Conservation (phyloP, 2,113 vertebrate genomes). For the Siphamia tubifer region DNA sequence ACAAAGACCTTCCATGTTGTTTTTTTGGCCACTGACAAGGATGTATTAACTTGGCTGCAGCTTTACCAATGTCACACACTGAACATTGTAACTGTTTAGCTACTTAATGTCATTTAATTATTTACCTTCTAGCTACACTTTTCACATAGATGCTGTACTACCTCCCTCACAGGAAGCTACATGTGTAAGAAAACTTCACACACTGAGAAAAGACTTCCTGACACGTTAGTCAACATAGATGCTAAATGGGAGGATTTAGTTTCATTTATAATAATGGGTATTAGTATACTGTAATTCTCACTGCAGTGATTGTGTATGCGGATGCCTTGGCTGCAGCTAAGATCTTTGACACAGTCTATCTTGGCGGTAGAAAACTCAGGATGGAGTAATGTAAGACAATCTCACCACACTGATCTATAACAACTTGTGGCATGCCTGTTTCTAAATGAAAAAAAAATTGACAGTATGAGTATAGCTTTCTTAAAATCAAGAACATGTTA, state of each 20-base stretch:
- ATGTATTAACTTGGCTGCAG: too few relatives aligned
- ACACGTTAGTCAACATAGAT: conserved; percentile 19
- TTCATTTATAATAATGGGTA: conserved; percentile 52
- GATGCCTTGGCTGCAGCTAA: conserved; percentile 11
- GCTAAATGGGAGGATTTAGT: conserved; percentile 32
- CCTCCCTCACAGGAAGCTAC: not conserved
- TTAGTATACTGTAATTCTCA: not conserved
- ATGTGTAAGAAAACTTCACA: not conserved
- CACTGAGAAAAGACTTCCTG: conserved; percentile 23
- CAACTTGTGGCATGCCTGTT: conserved; percentile 23
- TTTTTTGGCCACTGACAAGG: too few relatives aligned
- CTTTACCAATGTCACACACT: too few relatives aligned
- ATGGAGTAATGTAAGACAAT: conserved; percentile 24
- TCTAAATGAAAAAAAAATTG: conserved; percentile 27
- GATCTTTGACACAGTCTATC: conserved; percentile 27
- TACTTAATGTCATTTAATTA: too few relatives aligned
- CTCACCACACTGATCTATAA: conserved; percentile 35
- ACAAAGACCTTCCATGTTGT: too few relatives aligned
- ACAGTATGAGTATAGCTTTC: conserved; percentile 26
- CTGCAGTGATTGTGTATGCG: conserved; percentile 6
- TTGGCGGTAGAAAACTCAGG: conserved; percentile 19
- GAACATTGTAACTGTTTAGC: too few relatives aligned
- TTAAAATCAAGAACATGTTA: not conserved
- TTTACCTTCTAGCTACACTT: too few relatives aligned
- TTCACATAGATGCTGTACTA: too few relatives aligned